Conservation (phyloP, 2,113 vertebrate species). For the Brachypodius melanocephalos region DNA sequence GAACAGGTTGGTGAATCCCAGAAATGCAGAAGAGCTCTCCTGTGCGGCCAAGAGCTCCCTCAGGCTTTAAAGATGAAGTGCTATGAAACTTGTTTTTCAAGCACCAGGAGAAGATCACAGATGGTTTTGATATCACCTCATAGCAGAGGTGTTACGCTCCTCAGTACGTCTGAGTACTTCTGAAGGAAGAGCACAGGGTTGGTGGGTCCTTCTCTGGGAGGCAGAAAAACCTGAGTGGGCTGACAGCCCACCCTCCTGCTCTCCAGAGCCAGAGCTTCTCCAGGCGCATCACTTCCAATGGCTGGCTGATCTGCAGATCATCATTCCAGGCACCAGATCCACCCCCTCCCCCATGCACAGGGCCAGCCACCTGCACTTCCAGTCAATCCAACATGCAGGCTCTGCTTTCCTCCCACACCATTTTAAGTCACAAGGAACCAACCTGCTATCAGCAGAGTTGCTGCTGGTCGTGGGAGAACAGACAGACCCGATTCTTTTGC, state of each 20-base stretch:
- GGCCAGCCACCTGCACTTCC: not conserved
- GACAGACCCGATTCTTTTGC: not conserved
- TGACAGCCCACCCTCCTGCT: not conserved
- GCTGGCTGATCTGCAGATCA: not conserved
- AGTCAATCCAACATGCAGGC: accelerated
- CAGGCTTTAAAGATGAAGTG: not conserved
- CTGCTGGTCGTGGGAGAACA: not conserved
- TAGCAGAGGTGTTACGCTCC: not conserved
- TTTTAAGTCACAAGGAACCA: not conserved
- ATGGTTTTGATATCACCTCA: not conserved
- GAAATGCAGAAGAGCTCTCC: not conserved
- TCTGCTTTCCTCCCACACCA: not conserved
- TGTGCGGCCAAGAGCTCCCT: not conserved
- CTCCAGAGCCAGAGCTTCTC: not conserved
- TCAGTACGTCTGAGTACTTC: not conserved
- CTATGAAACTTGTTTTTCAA: not conserved
- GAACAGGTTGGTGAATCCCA: not conserved
- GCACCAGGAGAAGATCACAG: not conserved
- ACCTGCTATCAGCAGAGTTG: not conserved
- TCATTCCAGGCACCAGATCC: not conserved
- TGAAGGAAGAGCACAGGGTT: not conserved
- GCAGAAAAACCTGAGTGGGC: not conserved
- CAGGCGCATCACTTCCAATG: accelerated
- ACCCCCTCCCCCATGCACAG: not conserved
- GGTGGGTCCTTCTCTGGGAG: not conserved